Conservation (phyloP, 30 jellyfish, hydroid and myxozoan species). For the Cassiopea andromeda region DNA sequence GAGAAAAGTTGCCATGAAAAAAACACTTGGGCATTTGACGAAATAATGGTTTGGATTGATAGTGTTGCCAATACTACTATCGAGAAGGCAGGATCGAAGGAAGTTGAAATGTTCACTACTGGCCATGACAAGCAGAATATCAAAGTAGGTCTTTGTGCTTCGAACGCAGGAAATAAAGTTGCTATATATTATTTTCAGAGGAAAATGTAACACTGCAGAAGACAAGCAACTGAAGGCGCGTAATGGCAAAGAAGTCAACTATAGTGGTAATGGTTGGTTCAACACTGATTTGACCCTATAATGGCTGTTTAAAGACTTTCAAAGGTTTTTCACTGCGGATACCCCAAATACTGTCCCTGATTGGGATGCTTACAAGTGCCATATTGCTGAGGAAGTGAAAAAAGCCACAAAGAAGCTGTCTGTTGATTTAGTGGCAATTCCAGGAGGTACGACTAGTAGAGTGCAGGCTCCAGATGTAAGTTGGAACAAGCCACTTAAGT, state of each 20-base stretch:
- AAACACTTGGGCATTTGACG: slow-evolving; percentile 1
- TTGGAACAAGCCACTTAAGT: background rate
- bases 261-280: background rate
- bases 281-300: background rate
- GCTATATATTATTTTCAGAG: background rate
- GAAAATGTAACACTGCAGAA: background rate
- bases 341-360: background rate
- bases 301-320: background rate
- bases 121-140: slow-evolving; percentile 1
- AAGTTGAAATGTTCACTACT: background rate
- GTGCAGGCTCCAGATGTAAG: background rate
- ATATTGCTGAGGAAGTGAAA: background rate
- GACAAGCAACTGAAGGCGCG: background rate
- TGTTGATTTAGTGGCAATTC: background rate
- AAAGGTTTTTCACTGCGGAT: background rate
- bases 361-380: background rate
- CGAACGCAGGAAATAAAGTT: background rate
- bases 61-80: background rate
- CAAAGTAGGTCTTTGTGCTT: background rate
- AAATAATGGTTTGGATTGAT: slow-evolving; percentile 9
- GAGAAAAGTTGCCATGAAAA: slow-evolving; percentile 11
- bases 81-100: slow-evolving; percentile 1
- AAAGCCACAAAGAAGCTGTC: background rate
- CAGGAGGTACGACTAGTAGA: background rate
- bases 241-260: background rate